Conservation (phyloP, 1,140 invertebrate genomes). For the Propsilocerus akamusi region DNA sequence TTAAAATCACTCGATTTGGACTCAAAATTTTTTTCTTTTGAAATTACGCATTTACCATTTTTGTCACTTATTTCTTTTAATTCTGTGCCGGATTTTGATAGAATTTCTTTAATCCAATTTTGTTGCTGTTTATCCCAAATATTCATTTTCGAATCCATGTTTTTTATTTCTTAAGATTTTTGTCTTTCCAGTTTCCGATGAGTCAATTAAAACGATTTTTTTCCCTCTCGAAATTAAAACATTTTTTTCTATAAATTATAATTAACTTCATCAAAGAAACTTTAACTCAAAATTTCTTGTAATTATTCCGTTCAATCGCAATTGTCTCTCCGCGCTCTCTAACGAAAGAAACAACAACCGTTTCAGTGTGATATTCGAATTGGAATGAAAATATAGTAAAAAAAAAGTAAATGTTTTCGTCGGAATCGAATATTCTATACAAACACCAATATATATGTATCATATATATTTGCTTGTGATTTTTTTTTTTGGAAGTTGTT, state of each 20-base stretch:
- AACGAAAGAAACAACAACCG: background rate
- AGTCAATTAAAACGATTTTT: background rate
- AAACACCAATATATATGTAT: background rate
- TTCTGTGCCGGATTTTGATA: conserved; percentile 21
- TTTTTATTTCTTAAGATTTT: background rate
- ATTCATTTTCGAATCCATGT: conserved; percentile 2
- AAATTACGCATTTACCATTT: conserved; percentile 5
- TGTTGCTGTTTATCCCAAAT: conserved; percentile 11
- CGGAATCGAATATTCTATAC: background rate
- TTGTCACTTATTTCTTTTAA: conserved; percentile 17
- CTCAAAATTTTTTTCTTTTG: background rate
- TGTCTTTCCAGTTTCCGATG: too few relatives aligned
- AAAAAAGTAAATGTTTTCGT: background rate
- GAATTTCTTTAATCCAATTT: conserved; percentile 20
- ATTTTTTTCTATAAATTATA: background rate
- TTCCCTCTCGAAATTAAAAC: background rate
- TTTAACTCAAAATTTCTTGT: background rate
- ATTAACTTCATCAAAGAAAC: background rate
- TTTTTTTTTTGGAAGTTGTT: conserved; percentile 3
- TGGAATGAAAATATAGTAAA: background rate
- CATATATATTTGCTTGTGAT: too few relatives aligned
- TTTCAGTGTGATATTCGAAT: background rate
- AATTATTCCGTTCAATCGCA: background rate
- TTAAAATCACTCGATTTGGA: conserved; percentile 1
- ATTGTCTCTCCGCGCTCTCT: background rate